phyloP scores from a whole-genome alignment of 2,888 invertebrate species.

The Cataglyphis cursor region DNA sequence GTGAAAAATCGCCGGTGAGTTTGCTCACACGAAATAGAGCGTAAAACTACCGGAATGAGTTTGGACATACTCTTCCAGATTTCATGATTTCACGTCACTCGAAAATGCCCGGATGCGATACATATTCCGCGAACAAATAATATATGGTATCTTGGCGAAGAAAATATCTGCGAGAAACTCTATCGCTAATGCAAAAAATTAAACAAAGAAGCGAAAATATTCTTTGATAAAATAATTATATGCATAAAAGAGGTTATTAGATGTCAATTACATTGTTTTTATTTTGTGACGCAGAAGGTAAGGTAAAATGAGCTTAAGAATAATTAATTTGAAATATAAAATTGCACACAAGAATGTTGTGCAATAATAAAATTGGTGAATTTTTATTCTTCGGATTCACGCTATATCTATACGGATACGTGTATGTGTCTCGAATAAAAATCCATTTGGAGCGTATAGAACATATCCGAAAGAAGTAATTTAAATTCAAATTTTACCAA shows the following conservation, averaged over 20 bases:
- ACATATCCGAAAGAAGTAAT: conserved; percentile 37
- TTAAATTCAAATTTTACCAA: conserved; percentile 51
- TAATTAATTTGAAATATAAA: conserved; percentile 25
- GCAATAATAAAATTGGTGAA: conserved; percentile 21
- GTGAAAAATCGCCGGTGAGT: conserved; percentile 69
- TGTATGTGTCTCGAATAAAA: conserved; percentile 18
- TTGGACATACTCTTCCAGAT: conserved; percentile 66
- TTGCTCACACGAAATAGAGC: conserved; percentile 69
- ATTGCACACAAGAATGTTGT: neutral
- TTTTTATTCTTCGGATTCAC: conserved; percentile 2
- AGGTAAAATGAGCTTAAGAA: neutral
- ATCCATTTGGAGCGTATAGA: conserved; percentile 36
- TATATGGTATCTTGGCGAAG: neutral
- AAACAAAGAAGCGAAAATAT: neutral
- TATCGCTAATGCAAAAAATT: conserved; percentile 7
- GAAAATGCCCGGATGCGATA: conserved; percentile 55
- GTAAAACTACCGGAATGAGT: conserved; percentile 62
- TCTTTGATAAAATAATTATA: neutral
- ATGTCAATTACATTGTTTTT: neutral
- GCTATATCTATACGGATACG: neutral
- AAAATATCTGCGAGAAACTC: conserved; percentile 15
- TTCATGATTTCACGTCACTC: conserved; percentile 67
- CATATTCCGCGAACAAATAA: conserved; percentile 25
- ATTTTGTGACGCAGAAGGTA: neutral
- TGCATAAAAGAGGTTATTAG: neutral